phyloP scores from a whole-genome alignment of 23 tunicate species.

The Ascidia mentula region DNA sequence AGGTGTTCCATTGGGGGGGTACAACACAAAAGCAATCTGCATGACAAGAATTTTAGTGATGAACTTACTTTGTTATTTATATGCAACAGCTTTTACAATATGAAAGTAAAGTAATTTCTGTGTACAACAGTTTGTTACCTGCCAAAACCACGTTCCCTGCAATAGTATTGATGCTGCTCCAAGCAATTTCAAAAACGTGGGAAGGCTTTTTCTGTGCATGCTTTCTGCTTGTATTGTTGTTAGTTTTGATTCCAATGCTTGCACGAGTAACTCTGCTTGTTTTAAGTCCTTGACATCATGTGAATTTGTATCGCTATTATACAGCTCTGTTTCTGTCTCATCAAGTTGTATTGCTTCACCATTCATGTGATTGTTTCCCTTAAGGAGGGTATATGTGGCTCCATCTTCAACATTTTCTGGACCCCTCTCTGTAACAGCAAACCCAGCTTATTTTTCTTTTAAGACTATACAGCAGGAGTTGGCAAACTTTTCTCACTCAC shows the following conservation, averaged over 20 bases:
- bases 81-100: no score
- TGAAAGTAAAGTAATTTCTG: not conserved
- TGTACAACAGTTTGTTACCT: conserved; percentile 34
- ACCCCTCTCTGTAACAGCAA: not conserved
- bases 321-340: not conserved
- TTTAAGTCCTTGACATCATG: not conserved
- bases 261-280: not conserved
- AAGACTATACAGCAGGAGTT: not conserved
- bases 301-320: not conserved
- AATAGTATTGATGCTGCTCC: conserved; percentile 27
- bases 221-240: not conserved
- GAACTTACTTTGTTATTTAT: no score
- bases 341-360: not conserved
- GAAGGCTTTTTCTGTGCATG: not conserved
- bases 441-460: not conserved
- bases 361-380: not conserved
- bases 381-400: not conserved
- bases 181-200: not conserved
- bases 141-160: conserved; percentile 86
- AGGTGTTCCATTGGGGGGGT: conserved; percentile 40
- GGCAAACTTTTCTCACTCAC: no score
- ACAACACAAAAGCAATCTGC: conserved; percentile 50
- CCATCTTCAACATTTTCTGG: not conserved
- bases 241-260: not conserved
- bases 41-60: not conserved